Percentiles rank a stretch among this genome's conserved stretches.
phyloP scores from a whole-genome alignment of 2,113 vertebrate genomes.

The Pleuronectes platessa region DNA sequence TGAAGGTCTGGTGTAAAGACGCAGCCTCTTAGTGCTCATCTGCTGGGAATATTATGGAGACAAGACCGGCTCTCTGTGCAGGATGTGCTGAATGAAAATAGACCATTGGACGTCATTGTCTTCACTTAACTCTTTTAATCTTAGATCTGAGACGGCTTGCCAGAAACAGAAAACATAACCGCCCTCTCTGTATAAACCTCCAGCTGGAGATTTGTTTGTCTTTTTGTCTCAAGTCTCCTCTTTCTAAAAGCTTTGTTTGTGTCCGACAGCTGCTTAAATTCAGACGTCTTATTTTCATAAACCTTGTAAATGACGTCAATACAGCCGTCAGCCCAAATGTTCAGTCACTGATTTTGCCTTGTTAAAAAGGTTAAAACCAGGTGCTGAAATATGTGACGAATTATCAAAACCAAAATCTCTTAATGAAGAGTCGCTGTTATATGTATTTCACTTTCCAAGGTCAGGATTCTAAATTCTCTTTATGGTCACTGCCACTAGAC shows the following conservation, averaged over 20 bases:
- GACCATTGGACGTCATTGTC: slow-evolving; percentile 30
- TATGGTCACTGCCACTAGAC: no score
- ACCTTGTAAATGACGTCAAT: background rate
- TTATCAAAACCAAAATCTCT: background rate
- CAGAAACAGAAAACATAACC: background rate
- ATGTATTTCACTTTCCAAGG: no score
- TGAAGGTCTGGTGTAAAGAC: slow-evolving; percentile 27
- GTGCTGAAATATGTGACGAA: background rate
- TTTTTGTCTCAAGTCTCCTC: background rate
- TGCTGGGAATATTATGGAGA: slow-evolving; percentile 27
- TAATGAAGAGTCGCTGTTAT: background rate
- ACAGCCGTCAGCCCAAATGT: background rate
- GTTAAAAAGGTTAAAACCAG: background rate
- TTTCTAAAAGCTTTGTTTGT: background rate
- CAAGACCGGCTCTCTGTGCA: slow-evolving; percentile 13
- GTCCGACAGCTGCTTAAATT: background rate
- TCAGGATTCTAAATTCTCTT: no score
- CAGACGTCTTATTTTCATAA: background rate
- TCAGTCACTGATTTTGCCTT: no score
- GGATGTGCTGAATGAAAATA: slow-evolving; percentile 34
- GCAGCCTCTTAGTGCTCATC: slow-evolving; percentile 1
- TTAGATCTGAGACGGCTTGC: slow-evolving; percentile 12
- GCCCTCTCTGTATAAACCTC: slow-evolving; percentile 3
- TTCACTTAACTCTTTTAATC: background rate
- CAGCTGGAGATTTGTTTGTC: background rate